Base-by-base conservation (phyloP, 2,113 vertebrate species). In the Podocnemis expansa region DNA sequence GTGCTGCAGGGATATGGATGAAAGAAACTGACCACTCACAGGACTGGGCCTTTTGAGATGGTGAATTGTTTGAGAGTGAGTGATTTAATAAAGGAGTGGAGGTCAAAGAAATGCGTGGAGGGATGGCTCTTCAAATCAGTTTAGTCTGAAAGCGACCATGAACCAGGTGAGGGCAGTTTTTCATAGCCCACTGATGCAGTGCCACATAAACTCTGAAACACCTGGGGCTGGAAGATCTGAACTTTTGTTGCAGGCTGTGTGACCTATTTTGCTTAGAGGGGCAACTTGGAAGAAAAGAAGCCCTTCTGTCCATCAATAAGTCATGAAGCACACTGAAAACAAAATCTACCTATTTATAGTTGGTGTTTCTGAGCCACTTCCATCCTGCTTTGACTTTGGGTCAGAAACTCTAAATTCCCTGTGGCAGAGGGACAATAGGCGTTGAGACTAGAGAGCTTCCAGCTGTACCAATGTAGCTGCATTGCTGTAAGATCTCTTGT, bases 301-400 rank as follows among this genome's bases (percentile, higher is more conserved):
- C 10, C 56, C 56, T 58, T 25, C 56, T 29, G 25, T n/a, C 79
- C 38, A 91, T 24, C 21, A 82, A 41, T 86, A 89, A 91, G 63
- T 84, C 11, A 70, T 80, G 45, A 80, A 24, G 41, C 84, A 8
- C 47, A 55, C 58, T 92, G 55, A 60, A 93, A 92, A 86, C 75
- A 78, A 95, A 91, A 91, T 29, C 29, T 9, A 34, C 45, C 67
- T 67, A 17, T 82, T 89, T 75, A 85, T 55, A 87, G 49, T 13
- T 96, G 89, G 79, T 52, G 63, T 58, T 94, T 85, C 51, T 52
- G n/a, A 89, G 38, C 52, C 89, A 45, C 78, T 94, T 93, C 73
- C 60, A 52, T 91, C 93, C 58, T 82, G 75, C 76, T 91, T 85
- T n/a, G 12, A 45, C 12, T 27, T 10, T 24, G 89, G 86, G 80